Evolutionary conservation across 1,140 invertebrate genomes (phyloP).

Genomic region (Diabrotica undecimpunctata): DNA sequence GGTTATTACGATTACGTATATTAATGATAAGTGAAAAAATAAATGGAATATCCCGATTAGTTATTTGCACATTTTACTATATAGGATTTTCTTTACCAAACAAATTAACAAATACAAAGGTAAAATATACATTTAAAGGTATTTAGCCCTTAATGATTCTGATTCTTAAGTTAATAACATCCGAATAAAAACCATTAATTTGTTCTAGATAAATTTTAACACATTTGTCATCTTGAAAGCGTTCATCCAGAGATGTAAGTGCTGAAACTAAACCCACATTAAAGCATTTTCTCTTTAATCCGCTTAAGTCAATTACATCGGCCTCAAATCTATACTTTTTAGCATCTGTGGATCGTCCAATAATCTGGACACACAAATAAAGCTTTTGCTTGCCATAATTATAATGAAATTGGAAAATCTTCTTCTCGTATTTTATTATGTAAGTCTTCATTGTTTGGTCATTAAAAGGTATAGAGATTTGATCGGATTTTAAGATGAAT

Average conservation of each 20-base stretch:
- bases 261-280: neutral
- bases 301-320: slow-evolving; percentile 21
- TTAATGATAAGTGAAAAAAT: too few species aligned
- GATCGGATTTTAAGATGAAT: slow-evolving; percentile 26
- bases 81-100: too few species aligned
- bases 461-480: slow-evolving; percentile 22
- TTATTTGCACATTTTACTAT: too few species aligned
- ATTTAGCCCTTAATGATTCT: slow-evolving; percentile 10
- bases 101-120: neutral
- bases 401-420: slow-evolving; percentile 24
- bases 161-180: neutral
- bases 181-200: neutral
- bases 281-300: slow-evolving; percentile 6
- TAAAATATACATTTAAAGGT: neutral
- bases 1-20: too few species aligned
- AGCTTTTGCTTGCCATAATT: slow-evolving; percentile 13
- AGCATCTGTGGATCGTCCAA: slow-evolving; percentile 6
- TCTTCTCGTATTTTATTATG: slow-evolving; percentile 20
- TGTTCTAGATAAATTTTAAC: slow-evolving; percentile 1
- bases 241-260: neutral
- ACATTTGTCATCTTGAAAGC: neutral
- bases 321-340: slow-evolving; percentile 24
- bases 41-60: too few species aligned
- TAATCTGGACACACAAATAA: slow-evolving; percentile 21
- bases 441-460: slow-evolving; percentile 11